Evolutionary conservation across 2,888 invertebrate genomes (phyloP).

Genomic region (Drosophila yooni): DNA sequence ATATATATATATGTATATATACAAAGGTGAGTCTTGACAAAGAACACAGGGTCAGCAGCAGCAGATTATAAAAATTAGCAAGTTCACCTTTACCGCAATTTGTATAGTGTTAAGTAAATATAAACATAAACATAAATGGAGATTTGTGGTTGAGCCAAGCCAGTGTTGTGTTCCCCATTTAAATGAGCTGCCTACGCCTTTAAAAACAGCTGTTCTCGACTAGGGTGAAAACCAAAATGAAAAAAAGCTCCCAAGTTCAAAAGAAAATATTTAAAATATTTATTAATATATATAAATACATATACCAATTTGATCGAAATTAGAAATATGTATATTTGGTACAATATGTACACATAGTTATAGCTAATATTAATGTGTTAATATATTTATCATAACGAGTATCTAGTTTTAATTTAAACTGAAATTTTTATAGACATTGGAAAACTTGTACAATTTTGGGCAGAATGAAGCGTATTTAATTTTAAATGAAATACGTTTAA

Average conservation of each 20-base stretch:
- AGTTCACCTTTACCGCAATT: constrained; percentile 9
- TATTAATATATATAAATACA: neutral
- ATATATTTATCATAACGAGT: neutral
- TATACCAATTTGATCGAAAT: neutral
- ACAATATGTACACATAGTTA: constrained; percentile 6
- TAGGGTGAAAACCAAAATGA: constrained; percentile 5
- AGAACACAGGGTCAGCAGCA: constrained; percentile 10
- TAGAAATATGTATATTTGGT: neutral
- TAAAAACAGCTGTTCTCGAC: constrained; percentile 23
- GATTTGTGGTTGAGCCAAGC: constrained; percentile 15
- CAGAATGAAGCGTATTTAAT: too few species aligned
- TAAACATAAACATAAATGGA: neutral
- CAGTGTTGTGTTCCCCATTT: constrained; percentile 18
- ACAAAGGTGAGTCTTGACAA: neutral
- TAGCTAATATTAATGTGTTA: neutral
- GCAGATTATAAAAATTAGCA: constrained; percentile 8
- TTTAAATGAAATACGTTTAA: constrained; percentile 5
- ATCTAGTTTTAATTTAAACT: neutral
- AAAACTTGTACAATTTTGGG: neutral
- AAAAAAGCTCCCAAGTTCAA: neutral
- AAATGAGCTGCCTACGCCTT: constrained; percentile 15
- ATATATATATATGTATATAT: neutral
- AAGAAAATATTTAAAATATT: neutral
- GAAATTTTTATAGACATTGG: neutral
- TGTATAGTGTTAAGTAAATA: neutral